phyloP scores from a whole-genome alignment of 2,797 vertebrate genomes.

The Poecilia wingei region DNA sequence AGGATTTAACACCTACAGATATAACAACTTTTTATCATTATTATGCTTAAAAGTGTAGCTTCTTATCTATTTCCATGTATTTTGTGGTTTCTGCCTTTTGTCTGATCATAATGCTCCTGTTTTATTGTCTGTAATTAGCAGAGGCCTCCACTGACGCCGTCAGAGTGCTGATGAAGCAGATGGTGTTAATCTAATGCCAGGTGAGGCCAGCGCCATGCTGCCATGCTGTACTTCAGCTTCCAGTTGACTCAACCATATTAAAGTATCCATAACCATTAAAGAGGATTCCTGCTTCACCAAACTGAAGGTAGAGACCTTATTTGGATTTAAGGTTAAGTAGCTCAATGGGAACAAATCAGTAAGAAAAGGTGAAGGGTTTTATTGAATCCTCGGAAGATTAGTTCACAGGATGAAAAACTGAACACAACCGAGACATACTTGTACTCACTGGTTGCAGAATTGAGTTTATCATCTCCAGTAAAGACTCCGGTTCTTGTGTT shows the following conservation, averaged over 20 bases:
- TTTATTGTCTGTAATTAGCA: not conserved
- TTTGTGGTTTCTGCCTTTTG: not conserved
- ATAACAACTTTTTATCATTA: not conserved
- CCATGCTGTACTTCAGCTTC: not conserved
- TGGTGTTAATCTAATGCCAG: constrained; percentile 1
- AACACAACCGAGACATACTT: not conserved
- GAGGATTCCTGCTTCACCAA: not conserved
- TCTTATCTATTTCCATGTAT: not conserved
- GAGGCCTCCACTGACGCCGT: not conserved
- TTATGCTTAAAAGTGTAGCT: not conserved
- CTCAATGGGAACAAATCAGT: not conserved
- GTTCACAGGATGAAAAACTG: not conserved
- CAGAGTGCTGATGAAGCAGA: constrained; percentile 1
- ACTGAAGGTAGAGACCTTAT: not conserved
- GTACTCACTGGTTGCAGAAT: not conserved
- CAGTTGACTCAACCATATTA: not conserved
- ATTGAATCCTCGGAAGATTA: not conserved
- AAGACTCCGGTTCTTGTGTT: not conserved
- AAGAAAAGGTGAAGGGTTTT: not conserved
- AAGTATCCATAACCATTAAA: not conserved
- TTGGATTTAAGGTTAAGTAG: not conserved
- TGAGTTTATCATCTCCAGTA: not conserved
- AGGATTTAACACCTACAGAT: not conserved
- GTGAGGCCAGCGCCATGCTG: not conserved
- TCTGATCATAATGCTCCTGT: not conserved